Percentiles rank a stretch among this genome's conserved stretches.
Conservation (phyloP, 2,888 invertebrate genomes). For the Pyrrhosoma nymphula region DNA sequence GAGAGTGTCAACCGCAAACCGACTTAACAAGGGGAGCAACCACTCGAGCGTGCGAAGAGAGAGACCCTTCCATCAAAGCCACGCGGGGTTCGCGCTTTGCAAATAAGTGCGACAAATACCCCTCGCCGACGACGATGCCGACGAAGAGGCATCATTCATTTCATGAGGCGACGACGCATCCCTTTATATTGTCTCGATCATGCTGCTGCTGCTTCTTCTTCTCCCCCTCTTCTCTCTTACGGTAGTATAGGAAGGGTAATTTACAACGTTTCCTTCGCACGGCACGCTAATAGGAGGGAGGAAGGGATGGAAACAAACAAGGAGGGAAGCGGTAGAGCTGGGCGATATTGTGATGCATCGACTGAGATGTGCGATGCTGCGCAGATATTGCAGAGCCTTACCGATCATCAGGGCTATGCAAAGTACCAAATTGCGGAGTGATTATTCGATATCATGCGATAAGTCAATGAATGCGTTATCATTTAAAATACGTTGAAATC, state of each 20-base stretch:
- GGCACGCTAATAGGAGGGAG: background rate
- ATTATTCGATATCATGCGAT: too few relatives aligned
- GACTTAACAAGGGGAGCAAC: background rate
- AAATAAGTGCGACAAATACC: background rate
- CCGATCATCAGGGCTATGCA: too few relatives aligned
- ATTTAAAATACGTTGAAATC: too few relatives aligned
- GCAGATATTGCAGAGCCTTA: too few relatives aligned
- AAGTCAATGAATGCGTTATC: too few relatives aligned
- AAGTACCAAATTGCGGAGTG: too few relatives aligned
- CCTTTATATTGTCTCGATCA: background rate
- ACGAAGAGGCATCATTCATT: constrained; percentile 3
- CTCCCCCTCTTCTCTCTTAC: background rate
- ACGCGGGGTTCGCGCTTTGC: background rate
- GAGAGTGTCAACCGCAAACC: constrained; percentile 20
- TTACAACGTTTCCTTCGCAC: constrained; percentile 27
- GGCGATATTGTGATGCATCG: too few relatives aligned
- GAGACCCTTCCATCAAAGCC: background rate
- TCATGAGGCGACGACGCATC: background rate
- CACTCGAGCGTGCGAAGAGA: background rate
- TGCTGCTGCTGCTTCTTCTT: background rate
- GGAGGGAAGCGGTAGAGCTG: too few relatives aligned
- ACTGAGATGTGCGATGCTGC: too few relatives aligned
- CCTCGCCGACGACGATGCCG: background rate
- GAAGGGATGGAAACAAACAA: background rate
- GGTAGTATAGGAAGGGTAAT: constrained; percentile 23